Percentiles rank a stretch among this genome's conserved stretches.
phyloP scores from a whole-genome alignment of 2,113 vertebrate species.

The Forbesichthys agassizii region DNA sequence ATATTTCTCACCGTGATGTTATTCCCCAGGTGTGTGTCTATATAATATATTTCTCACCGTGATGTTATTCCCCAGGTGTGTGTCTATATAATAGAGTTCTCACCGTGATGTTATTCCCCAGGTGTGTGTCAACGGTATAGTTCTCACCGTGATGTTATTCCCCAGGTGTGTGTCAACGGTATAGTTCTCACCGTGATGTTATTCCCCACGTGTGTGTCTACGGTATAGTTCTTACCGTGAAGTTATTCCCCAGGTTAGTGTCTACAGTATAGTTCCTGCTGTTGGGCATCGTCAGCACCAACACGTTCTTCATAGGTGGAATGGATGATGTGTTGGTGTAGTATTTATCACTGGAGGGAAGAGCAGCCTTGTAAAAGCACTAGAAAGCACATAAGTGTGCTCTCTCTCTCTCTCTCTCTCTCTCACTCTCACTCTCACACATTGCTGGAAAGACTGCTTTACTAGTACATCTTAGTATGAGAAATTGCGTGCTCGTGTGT shows the following conservation, averaged over 20 bases:
- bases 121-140: too few relatives aligned
- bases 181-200: conserved; percentile 56
- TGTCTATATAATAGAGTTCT: too few relatives aligned
- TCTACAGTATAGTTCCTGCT: conserved; percentile 66
- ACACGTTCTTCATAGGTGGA: conserved; percentile 84
- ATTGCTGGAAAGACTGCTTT: neutral
- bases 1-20: conserved; percentile 40
- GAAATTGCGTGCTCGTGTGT: neutral
- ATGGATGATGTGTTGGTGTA: conserved; percentile 68
- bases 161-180: neutral
- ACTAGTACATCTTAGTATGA: neutral
- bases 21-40: conserved; percentile 13
- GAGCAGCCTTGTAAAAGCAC: neutral
- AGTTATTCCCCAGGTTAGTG: conserved; percentile 29
- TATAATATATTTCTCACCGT: conserved; percentile 6
- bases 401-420: too few relatives aligned
- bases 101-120: too few relatives aligned
- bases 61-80: too few relatives aligned
- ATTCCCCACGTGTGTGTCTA: neutral
- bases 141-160: too few relatives aligned
- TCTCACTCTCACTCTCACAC: neutral
- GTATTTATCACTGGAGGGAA: conserved; percentile 79
- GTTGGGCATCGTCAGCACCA: conserved; percentile 86
- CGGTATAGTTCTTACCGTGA: conserved; percentile 50
- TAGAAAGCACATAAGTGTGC: too few relatives aligned